Percentiles rank a stretch among this genome's conserved stretches.
Evolutionary conservation across 2,888 invertebrate genomes (phyloP).

Genomic region (Cabera pusaria): DNA sequence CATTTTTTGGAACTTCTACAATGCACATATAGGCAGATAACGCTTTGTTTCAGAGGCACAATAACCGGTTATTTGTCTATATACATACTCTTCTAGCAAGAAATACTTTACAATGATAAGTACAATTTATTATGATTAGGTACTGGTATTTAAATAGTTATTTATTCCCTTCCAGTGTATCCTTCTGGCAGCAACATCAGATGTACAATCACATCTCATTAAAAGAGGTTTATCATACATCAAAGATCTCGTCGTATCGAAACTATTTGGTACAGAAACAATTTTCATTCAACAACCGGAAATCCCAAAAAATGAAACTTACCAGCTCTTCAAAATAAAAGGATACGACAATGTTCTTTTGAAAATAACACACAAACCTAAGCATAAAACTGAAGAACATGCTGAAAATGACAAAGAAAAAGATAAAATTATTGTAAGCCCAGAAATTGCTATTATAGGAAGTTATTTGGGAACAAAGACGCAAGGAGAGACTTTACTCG

Average conservation of each 20-base stretch:
- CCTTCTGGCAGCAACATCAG: conserved; percentile 36
- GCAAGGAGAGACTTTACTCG: conserved; percentile 35
- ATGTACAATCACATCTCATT: conserved; percentile 32
- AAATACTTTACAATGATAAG: too few species aligned
- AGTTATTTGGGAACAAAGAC: conserved; percentile 42
- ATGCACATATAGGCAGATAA: too few species aligned
- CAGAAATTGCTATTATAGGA: conserved; percentile 33
- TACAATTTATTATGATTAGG: too few species aligned
- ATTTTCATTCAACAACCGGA: conserved; percentile 15
- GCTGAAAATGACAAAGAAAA: conserved; percentile 1
- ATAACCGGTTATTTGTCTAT: too few species aligned
- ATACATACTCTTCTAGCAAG: too few species aligned
- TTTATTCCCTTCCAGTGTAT: conserved; percentile 45
- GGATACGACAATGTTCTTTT: conserved; percentile 40
- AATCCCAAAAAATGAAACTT: conserved; percentile 20
- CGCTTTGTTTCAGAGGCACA: too few species aligned
- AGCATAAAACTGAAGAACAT: not conserved
- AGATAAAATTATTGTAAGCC: conserved; percentile 24
- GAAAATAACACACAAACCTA: conserved; percentile 28
- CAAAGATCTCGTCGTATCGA: conserved; percentile 34
- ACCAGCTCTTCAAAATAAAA: conserved; percentile 39
- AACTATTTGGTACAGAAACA: conserved; percentile 32
- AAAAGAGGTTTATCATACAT: conserved; percentile 39
- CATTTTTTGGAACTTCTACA: too few species aligned
- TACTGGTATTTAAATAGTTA: too few species aligned